Base-by-base conservation (phyloP, 1,140 invertebrate genomes). In the Papilio glaucus region DNA sequence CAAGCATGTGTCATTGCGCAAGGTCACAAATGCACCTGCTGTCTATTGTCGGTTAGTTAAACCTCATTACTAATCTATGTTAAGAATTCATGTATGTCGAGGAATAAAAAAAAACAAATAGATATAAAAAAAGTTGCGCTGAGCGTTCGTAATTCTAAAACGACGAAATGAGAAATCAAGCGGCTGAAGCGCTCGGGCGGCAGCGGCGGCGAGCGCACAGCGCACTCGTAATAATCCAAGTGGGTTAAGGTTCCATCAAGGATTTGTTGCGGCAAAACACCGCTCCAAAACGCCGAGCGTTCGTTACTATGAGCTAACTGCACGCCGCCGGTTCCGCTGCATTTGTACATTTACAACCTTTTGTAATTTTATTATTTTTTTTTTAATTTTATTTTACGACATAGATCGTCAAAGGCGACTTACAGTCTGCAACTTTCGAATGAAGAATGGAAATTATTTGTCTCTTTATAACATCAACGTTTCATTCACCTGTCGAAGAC, bases 241-340 rank as follows among this genome's bases (percentile, higher is more conserved):
- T 93, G 86, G 91, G 91, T 93, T 93, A 93, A 93, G 91, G 91
- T 93, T 90, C 77, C 87, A 93, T 82, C 89, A 93, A 93, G 89
- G 91, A 91, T 93, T 93, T 93, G 83, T 93, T 93, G 91, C 91
- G 89, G 91, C 88, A 93, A 91, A 89, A 87, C 89, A 83, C 89
- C 89, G 90, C 88, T 92, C 89, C 89, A 90, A 91, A 91, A 90
- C 82, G 81, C 81, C 85, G 85, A 88, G 81, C 81, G 81, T 79
- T 88, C 71, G 88, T 91, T 90, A 86, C 87, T 88, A 85, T 91
- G 85, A 90, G 86, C 87, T 89, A 90, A 90, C 85, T 89, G 83
- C 88, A 87, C 85, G 85, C 79, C 77, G 82, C 80, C 77, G 83
- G 84, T 90, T 90, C 88, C 88, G 87, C 85, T 90, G 88, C 88